These are phyloP conservation scores for Zoanthus sansibaricus DNA, from an alignment of 92 coral and sea anemone species.

Conservation along the genomic window DNA sequence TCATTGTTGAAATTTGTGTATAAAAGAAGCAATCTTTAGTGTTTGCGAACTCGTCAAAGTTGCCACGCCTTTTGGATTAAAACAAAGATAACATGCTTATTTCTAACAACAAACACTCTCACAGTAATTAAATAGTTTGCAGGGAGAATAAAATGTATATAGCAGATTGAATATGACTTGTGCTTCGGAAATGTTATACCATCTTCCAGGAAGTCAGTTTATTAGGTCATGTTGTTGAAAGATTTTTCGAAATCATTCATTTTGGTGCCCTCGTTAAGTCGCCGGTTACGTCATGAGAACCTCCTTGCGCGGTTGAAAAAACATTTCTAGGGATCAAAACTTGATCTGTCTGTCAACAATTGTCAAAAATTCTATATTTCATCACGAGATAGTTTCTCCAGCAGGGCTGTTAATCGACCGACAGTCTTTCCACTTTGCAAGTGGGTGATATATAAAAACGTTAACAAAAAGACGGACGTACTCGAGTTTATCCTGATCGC, in stretches of 20 bases:
- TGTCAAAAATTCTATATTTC: conserved; percentile 37
- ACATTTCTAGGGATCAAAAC: conserved; percentile 29
- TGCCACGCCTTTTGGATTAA: conserved; percentile 48
- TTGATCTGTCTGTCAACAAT: conserved; percentile 42
- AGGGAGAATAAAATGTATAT: not conserved
- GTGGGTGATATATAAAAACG: conserved; percentile 30
- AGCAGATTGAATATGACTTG: not conserved
- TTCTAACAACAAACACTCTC: conserved; percentile 9
- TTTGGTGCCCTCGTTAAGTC: conserved; percentile 14
- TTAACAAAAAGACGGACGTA: conserved; percentile 40
- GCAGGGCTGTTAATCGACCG: conserved; percentile 33
- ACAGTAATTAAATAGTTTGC: conserved; percentile 5
- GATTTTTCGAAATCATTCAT: conserved; percentile 28
- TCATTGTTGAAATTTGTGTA: not conserved
- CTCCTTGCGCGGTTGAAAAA: conserved; percentile 50
- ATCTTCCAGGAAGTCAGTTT: conserved; percentile 34
- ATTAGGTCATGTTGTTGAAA: conserved; percentile 38
- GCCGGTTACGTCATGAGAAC: conserved; percentile 12
- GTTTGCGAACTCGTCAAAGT: conserved; percentile 37
- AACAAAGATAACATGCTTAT: conserved; percentile 26
- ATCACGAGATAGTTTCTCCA: conserved; percentile 51
- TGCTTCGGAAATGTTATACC: conserved; percentile 39
- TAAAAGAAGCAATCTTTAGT: not conserved
- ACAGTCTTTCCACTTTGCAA: conserved; percentile 39
- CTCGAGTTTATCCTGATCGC: conserved; percentile 14